phyloP scores from a whole-genome alignment of 2,888 invertebrate genomes.

The Molorchus minor region DNA sequence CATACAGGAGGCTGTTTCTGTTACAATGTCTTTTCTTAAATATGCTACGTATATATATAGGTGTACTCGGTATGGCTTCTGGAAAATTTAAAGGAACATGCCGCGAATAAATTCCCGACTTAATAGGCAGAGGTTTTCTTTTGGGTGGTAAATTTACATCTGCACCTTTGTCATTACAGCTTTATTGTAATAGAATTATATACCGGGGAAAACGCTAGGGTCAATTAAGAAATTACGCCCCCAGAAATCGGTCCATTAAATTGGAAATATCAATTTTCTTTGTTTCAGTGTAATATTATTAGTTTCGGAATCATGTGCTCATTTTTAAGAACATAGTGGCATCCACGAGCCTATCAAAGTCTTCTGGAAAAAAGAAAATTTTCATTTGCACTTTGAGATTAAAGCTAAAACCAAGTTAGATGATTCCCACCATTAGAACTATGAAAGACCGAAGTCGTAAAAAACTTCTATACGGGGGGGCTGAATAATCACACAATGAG shows the following conservation, averaged over 20 bases:
- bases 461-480: no score
- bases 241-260: conserved; percentile 32
- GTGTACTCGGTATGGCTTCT: conserved; percentile 49
- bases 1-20: conserved; percentile 50
- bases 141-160: conserved; percentile 33
- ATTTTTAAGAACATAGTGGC: no score
- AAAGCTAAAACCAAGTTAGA: no score
- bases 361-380: no score
- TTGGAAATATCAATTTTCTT: conserved; percentile 24
- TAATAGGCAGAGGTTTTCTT: conserved; percentile 36
- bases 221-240: conserved; percentile 37
- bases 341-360: no score
- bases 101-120: conserved; percentile 35
- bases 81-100: conserved; percentile 38
- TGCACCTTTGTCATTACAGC: conserved; percentile 46
- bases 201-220: conserved; percentile 22
- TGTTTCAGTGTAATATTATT: conserved; percentile 16
- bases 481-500: no score
- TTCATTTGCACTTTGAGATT: no score
- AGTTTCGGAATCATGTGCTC: no score
- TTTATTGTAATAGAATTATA: conserved; percentile 42
- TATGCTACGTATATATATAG: conserved; percentile 56
- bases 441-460: no score
- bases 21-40: conserved; percentile 58
- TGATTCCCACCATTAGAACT: no score